Percentiles rank a stretch among this genome's conserved stretches.
Conservation (phyloP, 2,888 invertebrate species). For the Agrochola lychnidis region DNA sequence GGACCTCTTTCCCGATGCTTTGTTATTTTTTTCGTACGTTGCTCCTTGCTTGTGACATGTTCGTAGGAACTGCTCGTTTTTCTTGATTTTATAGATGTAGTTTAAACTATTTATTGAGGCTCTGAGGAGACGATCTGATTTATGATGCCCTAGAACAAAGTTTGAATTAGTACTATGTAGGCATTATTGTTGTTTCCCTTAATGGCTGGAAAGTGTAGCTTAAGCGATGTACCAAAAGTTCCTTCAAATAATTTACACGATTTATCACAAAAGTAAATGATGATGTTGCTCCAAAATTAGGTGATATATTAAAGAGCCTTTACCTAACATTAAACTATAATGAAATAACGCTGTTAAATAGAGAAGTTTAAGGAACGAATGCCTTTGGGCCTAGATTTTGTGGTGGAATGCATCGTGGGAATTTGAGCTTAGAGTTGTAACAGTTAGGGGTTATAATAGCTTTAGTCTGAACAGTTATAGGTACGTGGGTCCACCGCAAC, state of each 20-base stretch:
- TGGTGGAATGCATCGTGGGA: constrained; percentile 53
- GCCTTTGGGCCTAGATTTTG: constrained; percentile 72
- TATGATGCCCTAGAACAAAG: constrained; percentile 6
- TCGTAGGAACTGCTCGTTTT: constrained; percentile 64
- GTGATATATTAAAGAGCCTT: constrained; percentile 69
- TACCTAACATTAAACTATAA: constrained; percentile 75
- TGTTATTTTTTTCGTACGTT: constrained; percentile 82
- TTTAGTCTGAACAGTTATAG: constrained; percentile 70
- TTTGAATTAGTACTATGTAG: constrained; percentile 25
- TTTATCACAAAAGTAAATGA: constrained; percentile 60
- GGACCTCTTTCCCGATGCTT: constrained; percentile 83
- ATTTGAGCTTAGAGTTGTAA: constrained; percentile 70
- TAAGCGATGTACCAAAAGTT: constrained; percentile 37
- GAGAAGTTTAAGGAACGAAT: constrained; percentile 76
- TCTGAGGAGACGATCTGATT: constrained; percentile 28
- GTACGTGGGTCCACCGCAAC: constrained; percentile 77
- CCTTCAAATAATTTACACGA: constrained; percentile 51
- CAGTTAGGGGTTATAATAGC: constrained; percentile 62
- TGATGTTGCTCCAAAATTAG: constrained; percentile 58
- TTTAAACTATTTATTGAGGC: constrained; percentile 41
- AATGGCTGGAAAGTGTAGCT: constrained; percentile 33
- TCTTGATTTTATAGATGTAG: constrained; percentile 52
- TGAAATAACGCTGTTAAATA: constrained; percentile 78
- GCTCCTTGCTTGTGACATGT: constrained; percentile 68
- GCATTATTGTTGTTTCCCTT: constrained; percentile 38